Conservation (phyloP, 2,888 invertebrate species). For the Mycogona germanica region DNA sequence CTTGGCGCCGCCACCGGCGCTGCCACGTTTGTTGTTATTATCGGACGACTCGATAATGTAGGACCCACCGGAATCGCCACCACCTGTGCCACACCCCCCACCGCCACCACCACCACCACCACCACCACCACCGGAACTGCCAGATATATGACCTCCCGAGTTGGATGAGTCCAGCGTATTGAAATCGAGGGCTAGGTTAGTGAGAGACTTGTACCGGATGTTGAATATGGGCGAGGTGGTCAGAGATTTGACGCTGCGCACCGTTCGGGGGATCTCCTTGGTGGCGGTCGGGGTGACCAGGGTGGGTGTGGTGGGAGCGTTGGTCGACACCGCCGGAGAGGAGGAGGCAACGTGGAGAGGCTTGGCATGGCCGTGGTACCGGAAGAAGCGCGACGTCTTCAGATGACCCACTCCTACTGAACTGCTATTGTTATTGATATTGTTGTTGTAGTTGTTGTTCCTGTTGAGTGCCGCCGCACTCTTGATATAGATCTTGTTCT, state of each 20-base stretch:
- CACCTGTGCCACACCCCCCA: slow-evolving; percentile 45
- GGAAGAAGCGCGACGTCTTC: slow-evolving; percentile 11
- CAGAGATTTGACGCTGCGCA: slow-evolving; percentile 21
- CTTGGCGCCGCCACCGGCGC: no score
- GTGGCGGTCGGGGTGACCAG: no score
- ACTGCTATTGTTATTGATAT: background rate
- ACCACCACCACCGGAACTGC: slow-evolving; percentile 6
- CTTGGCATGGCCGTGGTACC: background rate
- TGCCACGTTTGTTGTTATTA: slow-evolving; percentile 2
- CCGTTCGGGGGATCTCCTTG: background rate
- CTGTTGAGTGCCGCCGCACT: background rate
- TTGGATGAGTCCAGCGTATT: slow-evolving; percentile 82
- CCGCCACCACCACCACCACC: no score
- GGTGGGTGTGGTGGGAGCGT: background rate
- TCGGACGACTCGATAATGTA: slow-evolving; percentile 20
- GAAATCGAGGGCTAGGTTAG: slow-evolving; percentile 42
- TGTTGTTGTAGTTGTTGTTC: background rate
- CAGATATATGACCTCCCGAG: slow-evolving; percentile 49
- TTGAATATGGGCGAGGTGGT: slow-evolving; percentile 61
- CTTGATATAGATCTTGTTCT: slow-evolving; percentile 11
- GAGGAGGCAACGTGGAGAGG: background rate
- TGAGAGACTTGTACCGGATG: slow-evolving; percentile 45
- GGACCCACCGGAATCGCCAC: slow-evolving; percentile 11
- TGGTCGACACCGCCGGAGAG: background rate
- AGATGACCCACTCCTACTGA: background rate